These are phyloP conservation scores for Pomacea maculata DNA, from an alignment of 1,140 invertebrate species.

Conservation along the genomic window DNA sequence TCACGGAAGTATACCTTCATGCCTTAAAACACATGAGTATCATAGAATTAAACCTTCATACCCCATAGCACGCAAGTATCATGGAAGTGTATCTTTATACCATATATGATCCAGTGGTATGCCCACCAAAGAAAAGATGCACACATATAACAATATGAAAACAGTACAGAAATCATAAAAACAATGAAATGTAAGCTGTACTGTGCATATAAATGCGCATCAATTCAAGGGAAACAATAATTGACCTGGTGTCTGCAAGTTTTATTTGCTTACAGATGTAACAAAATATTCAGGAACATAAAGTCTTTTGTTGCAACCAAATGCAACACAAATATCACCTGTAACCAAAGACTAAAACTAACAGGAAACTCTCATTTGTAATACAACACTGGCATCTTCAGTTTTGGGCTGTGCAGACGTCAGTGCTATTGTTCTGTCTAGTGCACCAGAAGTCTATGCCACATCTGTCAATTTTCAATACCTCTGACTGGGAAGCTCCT, in stretches of 20 bases:
- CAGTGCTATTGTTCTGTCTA: too few relatives aligned
- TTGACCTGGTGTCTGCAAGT: not conserved
- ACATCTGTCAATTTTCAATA: too few relatives aligned
- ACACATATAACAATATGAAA: not conserved
- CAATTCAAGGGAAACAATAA: not conserved
- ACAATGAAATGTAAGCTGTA: not conserved
- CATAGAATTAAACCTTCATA: too few relatives aligned
- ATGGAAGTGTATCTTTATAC: too few relatives aligned
- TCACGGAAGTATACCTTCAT: too few relatives aligned
- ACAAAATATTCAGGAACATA: not conserved
- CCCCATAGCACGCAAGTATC: too few relatives aligned
- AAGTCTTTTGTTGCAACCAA: not conserved
- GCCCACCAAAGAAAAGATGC: not conserved
- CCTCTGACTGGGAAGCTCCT: too few relatives aligned
- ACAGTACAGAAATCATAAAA: not conserved
- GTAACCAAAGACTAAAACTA: not conserved
- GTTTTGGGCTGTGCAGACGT: too few relatives aligned
- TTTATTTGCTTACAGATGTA: not conserved
- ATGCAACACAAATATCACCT: too few relatives aligned
- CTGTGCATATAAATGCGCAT: not conserved
- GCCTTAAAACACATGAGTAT: too few relatives aligned
- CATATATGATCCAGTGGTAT: too few relatives aligned
- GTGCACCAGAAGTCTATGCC: too few relatives aligned
- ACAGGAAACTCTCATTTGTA: not conserved
- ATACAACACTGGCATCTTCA: not conserved